Evolutionary conservation across 1,140 invertebrate species (phyloP), one percentile per base, ranked within the genome.

Genomic region (Rhopalosiphum maidis): DNA sequence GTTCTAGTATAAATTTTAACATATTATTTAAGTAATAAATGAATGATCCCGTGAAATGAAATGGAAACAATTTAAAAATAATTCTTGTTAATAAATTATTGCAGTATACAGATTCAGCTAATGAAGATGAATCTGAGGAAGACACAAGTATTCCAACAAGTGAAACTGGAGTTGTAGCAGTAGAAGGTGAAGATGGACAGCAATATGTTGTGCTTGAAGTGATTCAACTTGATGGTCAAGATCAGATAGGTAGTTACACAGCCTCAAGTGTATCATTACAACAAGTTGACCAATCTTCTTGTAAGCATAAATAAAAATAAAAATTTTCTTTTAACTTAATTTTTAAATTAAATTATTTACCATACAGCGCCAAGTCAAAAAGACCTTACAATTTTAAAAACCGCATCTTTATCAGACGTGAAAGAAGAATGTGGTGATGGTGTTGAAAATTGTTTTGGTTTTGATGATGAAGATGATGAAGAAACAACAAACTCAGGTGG

Each of bases 201-300:
- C 97, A 98, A 94, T 98, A 98, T 94, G 98, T 98, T 15, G 98
- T 98, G 23, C 95, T 98, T 8, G 97, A 98, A 95, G 97, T 98
- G 23, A 98, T 98, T 92, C 97, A 98, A 94, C 95, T 98, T 25
- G 96, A 96, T 83, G 97, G 97, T 94, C 97, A 96, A 94, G 95
- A 95, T 93, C 94, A 37, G 35, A 91, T 48, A 83, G 94, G 60
- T 93, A 93, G 22, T 93, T 94, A 23, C 93, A 94, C 88, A 89
- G 91, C 51, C 60, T 92, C 82, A 91, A 93, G 88, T 55, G 93
- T 94, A 35, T 68, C 94, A 94, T 87, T 94, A 94, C 94, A 94
- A 94, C 77, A 94, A 94, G 35, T 93, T 94, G 83, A 94, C 85
- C 93, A 48, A 93, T 93, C 51, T 77, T 93, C 68, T 48, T 92